phyloP scores from a whole-genome alignment of 2,888 invertebrate species.

The Aphodius granarius region DNA sequence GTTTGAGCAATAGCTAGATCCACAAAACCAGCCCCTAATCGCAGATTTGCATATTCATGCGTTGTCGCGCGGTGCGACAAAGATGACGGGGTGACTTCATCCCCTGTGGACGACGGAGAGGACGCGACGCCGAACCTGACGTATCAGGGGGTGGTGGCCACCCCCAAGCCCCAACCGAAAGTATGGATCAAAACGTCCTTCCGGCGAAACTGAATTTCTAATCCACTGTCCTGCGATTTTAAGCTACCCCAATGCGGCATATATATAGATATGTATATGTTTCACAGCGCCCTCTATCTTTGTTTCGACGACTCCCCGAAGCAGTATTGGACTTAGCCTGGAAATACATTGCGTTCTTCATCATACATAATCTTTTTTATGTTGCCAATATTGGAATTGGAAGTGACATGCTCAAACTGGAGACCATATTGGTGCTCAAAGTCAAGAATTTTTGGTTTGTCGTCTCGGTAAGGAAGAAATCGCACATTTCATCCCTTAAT shows the following conservation, averaged over 20 bases:
- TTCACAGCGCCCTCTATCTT: not conserved
- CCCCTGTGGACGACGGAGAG: not conserved
- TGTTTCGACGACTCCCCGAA: not conserved
- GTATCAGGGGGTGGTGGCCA: not conserved
- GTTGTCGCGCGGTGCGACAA: not conserved
- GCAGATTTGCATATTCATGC: slow-evolving; percentile 12
- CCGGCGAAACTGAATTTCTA: slow-evolving; percentile 13
- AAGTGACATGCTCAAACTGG: too few species aligned
- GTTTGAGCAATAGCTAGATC: not conserved
- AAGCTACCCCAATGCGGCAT: not conserved
- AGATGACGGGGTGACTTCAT: not conserved
- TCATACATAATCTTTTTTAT: too few species aligned
- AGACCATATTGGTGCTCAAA: too few species aligned
- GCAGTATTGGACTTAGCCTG: not conserved
- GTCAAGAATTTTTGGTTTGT: too few species aligned
- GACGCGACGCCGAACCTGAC: not conserved
- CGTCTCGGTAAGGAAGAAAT: too few species aligned
- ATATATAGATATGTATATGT: not conserved
- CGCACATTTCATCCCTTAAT: too few species aligned
- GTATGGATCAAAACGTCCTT: slow-evolving; percentile 14
- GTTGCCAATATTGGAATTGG: too few species aligned
- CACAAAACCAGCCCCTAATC: not conserved
- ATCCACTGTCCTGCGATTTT: slow-evolving; percentile 14
- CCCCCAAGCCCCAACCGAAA: slow-evolving; percentile 8
- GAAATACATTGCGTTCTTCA: too few species aligned